phyloP scores from a whole-genome alignment of 2,797 vertebrate species.

The Characodon lateralis region DNA sequence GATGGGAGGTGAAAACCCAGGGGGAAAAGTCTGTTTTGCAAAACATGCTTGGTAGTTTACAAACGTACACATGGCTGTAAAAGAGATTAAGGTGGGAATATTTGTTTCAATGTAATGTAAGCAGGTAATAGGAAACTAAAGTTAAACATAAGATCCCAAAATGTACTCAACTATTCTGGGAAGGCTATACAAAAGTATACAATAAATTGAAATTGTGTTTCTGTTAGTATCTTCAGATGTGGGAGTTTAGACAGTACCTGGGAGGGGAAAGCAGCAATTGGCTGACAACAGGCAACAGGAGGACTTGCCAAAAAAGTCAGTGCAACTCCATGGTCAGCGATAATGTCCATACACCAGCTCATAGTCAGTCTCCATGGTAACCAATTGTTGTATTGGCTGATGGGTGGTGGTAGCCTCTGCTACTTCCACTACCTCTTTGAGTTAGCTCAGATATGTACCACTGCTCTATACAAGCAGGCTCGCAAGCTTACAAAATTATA shows the following conservation, averaged over 20 bases:
- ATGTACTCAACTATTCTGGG: neutral
- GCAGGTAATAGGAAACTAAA: neutral
- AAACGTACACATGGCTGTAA: neutral
- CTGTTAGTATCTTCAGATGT: neutral
- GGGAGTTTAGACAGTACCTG: neutral
- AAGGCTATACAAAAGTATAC: no score
- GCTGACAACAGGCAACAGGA: neutral
- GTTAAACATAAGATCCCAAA: neutral
- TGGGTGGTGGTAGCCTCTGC: neutral
- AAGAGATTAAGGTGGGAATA: neutral
- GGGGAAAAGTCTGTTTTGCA: neutral
- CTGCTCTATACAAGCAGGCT: no score
- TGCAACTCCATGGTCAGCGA: neutral
- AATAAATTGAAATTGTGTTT: neutral
- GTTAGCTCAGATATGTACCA: neutral
- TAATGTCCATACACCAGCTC: neutral
- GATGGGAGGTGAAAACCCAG: neutral
- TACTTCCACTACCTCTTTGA: neutral
- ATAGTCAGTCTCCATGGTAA: neutral
- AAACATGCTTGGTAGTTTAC: neutral
- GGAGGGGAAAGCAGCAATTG: neutral
- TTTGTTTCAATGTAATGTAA: neutral
- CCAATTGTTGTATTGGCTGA: neutral
- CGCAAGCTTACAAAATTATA: neutral
- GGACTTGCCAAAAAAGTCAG: neutral